phyloP scores from a whole-genome alignment of 1,140 invertebrate genomes.

The Micrasema minimum region DNA sequence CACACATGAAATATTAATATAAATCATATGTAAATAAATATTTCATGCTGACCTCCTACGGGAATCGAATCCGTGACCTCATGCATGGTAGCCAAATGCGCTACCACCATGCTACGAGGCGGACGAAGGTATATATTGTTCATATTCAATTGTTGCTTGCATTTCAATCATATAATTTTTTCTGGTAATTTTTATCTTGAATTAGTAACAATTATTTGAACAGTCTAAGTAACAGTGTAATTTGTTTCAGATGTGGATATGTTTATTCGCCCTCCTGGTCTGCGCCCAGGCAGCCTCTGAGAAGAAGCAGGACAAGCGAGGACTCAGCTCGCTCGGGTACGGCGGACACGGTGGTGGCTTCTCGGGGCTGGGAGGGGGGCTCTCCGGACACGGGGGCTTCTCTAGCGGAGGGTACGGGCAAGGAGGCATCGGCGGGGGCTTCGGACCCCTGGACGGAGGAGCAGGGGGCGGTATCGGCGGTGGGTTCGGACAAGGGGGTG shows the following conservation, averaged over 20 bases:
- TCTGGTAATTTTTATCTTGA: too few relatives aligned
- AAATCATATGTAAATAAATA: too few relatives aligned
- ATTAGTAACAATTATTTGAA: too few relatives aligned
- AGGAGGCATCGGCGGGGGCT: conserved; percentile 46
- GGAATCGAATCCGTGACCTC: too few relatives aligned
- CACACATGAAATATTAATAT: too few relatives aligned
- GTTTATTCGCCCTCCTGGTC: conserved; percentile 24
- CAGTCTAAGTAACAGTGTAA: background rate
- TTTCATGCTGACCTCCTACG: too few relatives aligned
- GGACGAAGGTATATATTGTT: too few relatives aligned
- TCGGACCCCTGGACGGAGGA: conserved; percentile 34
- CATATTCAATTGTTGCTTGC: too few relatives aligned
- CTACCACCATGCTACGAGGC: too few relatives aligned
- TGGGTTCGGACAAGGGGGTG: conserved; percentile 35
- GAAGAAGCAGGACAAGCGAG: conserved; percentile 52
- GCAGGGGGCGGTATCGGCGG: conserved; percentile 41
- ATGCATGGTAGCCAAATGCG: too few relatives aligned
- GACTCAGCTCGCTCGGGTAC: conserved; percentile 46
- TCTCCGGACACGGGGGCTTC: conserved; percentile 51
- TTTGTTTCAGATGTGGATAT: conserved; percentile 9
- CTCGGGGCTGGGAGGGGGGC: conserved; percentile 24
- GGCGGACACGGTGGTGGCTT: conserved; percentile 41
- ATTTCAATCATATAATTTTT: too few relatives aligned
- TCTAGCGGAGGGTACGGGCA: conserved; percentile 42
- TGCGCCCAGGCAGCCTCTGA: conserved; percentile 23